Conservation (phyloP, 2,113 vertebrate genomes). For the Microtus pennsylvanicus region DNA sequence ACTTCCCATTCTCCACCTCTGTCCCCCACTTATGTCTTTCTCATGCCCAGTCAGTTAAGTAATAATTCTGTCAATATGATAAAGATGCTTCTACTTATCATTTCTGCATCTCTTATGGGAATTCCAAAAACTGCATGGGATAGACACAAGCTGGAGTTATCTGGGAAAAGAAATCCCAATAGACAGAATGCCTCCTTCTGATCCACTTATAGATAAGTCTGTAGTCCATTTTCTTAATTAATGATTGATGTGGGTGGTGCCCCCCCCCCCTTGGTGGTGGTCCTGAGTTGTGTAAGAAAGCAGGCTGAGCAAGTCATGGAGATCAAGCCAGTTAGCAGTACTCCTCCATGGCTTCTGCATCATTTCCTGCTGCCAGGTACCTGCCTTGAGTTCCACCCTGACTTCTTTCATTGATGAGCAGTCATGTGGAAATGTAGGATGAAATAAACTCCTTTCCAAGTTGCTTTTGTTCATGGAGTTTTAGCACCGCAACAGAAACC, state of each 20-base stretch:
- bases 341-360: neutral
- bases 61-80: neutral
- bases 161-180: neutral
- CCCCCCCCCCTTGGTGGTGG: neutral
- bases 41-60: neutral
- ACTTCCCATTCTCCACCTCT: neutral
- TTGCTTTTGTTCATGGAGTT: neutral
- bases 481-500: neutral
- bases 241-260: neutral
- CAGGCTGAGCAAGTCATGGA: neutral
- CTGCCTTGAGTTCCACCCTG: neutral
- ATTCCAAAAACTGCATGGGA: neutral
- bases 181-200: neutral
- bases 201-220: neutral
- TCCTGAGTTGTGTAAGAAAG: neutral
- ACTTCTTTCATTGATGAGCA: neutral
- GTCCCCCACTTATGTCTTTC: neutral
- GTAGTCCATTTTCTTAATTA: neutral
- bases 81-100: neutral
- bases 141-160: neutral
- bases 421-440: neutral
- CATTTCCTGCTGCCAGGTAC: neutral
- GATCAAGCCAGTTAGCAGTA: neutral
- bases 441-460: neutral
- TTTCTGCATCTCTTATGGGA: neutral